A percentile compares a stretch with the other conserved stretches of the same genome.
These are phyloP conservation scores for Talpa occidentalis DNA, from an alignment of 2,113 vertebrate genomes.

Conservation along the genomic window DNA sequence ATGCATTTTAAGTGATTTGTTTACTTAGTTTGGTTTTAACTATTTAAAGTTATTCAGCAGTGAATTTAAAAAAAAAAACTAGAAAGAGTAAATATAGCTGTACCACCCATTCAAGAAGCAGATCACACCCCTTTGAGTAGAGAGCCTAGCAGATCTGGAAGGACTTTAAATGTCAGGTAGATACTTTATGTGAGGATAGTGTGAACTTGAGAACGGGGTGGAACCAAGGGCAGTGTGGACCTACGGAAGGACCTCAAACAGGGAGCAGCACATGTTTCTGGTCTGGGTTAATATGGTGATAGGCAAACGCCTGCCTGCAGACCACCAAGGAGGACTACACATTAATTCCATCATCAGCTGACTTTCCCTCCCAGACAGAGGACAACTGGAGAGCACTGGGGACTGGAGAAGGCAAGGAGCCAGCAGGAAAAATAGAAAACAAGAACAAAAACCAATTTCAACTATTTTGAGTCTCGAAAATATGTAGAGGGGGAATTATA, in stretches of 20 bases:
- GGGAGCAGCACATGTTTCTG: background rate
- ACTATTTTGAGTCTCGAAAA: background rate
- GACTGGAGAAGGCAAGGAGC: background rate
- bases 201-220: background rate
- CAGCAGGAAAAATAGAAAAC: background rate
- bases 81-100: accelerated
- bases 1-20: background rate
- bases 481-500: background rate
- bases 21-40: background rate
- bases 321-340: background rate
- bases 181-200: background rate
- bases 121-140: background rate
- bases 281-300: accelerated
- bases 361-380: background rate
- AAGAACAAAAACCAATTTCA: background rate
- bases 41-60: background rate
- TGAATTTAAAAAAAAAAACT: background rate
- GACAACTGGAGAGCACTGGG: background rate
- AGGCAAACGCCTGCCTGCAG: background rate
- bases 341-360: background rate
- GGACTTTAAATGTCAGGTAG: background rate
- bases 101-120: background rate
- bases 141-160: background rate
- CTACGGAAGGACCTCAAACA: accelerated
- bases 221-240: background rate